phyloP scores from a whole-genome alignment of 2,797 vertebrate species.

The Halcyon leucocephala region DNA sequence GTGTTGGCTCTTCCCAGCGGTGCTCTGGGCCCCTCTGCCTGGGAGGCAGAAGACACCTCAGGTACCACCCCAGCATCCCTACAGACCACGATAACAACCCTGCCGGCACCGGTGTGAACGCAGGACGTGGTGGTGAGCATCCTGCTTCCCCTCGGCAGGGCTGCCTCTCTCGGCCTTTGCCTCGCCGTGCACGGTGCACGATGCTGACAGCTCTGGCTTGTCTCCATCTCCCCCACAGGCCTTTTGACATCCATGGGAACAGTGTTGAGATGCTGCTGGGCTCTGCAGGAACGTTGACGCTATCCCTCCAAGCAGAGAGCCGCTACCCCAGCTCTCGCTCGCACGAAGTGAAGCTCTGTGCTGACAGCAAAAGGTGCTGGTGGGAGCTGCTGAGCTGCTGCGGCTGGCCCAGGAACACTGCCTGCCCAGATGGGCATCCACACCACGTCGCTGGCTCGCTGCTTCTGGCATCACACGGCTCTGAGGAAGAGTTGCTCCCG shows the following conservation, averaged over 20 bases:
- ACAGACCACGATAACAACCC: fast-evolving
- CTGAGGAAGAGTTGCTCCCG: neutral
- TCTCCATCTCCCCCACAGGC: neutral
- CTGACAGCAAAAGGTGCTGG: neutral
- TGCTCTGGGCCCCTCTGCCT: neutral
- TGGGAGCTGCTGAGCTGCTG: neutral
- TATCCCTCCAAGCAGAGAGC: neutral
- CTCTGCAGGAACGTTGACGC: neutral
- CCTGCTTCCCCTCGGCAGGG: neutral
- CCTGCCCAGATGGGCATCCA: neutral
- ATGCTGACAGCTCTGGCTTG: neutral
- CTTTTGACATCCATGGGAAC: neutral
- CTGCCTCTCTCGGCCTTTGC: neutral
- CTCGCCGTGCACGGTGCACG: too few relatives aligned
- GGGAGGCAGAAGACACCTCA: fast-evolving
- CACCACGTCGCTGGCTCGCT: too few relatives aligned
- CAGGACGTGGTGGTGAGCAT: fast-evolving
- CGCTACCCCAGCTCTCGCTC: neutral
- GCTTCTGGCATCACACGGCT: neutral
- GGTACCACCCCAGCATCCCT: neutral
- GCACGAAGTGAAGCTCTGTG: neutral
- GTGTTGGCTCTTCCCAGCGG: neutral
- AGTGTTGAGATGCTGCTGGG: fast-evolving
- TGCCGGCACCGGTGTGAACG: fast-evolving
- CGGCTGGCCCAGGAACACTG: neutral